Percentiles rank a stretch among this genome's conserved stretches.
Conservation (phyloP, 1,140 invertebrate species). For the Drosophila obscura region DNA sequence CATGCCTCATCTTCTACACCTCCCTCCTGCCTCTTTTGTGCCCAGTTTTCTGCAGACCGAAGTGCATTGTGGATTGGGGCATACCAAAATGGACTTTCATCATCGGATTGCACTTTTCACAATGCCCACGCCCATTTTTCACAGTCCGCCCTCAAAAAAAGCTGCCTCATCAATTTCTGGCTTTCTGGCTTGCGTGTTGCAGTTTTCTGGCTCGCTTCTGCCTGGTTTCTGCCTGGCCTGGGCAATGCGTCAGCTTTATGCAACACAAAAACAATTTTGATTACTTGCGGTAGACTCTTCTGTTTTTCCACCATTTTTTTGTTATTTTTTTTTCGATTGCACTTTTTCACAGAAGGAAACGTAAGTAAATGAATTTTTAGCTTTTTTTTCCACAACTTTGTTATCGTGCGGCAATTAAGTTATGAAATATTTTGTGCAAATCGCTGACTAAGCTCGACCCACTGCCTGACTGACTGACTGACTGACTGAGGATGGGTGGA, state of each 20-base stretch:
- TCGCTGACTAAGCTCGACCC: slow-evolving; percentile 69
- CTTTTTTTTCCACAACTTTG: slow-evolving; percentile 37
- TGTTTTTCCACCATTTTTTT: slow-evolving; percentile 12
- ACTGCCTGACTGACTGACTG: slow-evolving; percentile 38
- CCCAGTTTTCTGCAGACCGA: slow-evolving; percentile 16
- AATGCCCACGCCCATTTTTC: slow-evolving; percentile 26
- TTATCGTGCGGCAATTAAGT: slow-evolving; percentile 67
- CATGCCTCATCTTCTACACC: slow-evolving; percentile 24
- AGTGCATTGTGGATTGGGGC: not conserved
- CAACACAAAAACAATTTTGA: slow-evolving; percentile 51
- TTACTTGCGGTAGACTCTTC: slow-evolving; percentile 28
- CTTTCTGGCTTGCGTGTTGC: slow-evolving; percentile 52
- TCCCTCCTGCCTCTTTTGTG: not conserved
- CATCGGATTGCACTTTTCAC: slow-evolving; percentile 36
- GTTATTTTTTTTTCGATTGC: slow-evolving; percentile 15
- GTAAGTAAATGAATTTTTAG: slow-evolving; percentile 50
- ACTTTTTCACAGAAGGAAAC: slow-evolving; percentile 28
- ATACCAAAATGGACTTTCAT: slow-evolving; percentile 42
- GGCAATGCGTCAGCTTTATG: slow-evolving; percentile 44
- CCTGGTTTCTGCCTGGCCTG: slow-evolving; percentile 6
- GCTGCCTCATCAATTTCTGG: slow-evolving; percentile 37
- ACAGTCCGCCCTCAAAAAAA: slow-evolving; percentile 17
- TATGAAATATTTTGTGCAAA: slow-evolving; percentile 73
- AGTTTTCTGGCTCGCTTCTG: slow-evolving; percentile 3
- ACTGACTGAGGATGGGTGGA: slow-evolving; percentile 7